Evolutionary conservation across 2,888 invertebrate genomes (phyloP).

Genomic region (Oscheius myriophilus): DNA sequence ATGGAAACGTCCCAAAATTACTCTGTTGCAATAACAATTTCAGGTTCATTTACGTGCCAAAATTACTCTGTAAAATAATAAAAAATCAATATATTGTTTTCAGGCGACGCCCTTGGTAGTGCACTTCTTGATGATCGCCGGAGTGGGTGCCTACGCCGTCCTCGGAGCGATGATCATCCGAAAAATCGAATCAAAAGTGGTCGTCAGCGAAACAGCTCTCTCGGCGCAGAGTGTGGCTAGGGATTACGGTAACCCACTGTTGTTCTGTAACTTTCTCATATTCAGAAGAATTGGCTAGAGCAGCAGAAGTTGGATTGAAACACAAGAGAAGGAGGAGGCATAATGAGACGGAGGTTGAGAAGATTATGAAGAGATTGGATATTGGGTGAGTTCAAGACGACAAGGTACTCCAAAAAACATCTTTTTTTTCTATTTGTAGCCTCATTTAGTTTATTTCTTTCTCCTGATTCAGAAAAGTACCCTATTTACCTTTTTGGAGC

Average conservation of each 20-base stretch:
- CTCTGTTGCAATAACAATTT: too few species aligned
- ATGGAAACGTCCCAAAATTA: too few species aligned
- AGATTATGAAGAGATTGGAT: conserved; percentile 27
- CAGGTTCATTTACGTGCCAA: too few species aligned
- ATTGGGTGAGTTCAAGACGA: neutral
- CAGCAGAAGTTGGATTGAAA: conserved; percentile 28
- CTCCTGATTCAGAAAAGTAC: too few species aligned
- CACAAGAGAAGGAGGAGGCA: conserved; percentile 40
- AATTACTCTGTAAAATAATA: too few species aligned
- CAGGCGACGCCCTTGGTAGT: conserved; percentile 62
- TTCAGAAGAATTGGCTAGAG: conserved; percentile 25
- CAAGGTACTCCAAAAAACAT: too few species aligned
- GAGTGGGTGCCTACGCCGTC: conserved; percentile 57
- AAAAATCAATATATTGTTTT: too few species aligned
- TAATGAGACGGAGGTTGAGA: conserved; percentile 42
- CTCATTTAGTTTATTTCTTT: too few species aligned
- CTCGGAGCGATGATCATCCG: conserved; percentile 60
- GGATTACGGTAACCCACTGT: conserved; percentile 17
- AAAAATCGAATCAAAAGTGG: conserved; percentile 49
- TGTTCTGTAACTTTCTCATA: neutral
- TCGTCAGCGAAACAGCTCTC: neutral
- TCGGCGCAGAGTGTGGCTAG: neutral
- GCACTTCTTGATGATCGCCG: conserved; percentile 60
- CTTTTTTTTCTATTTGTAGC: too few species aligned
- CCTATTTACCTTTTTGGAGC: too few species aligned